These are phyloP conservation scores for Zaprionus ghesquierei DNA, from an alignment of 1,140 invertebrate species.

Conservation along the genomic window DNA sequence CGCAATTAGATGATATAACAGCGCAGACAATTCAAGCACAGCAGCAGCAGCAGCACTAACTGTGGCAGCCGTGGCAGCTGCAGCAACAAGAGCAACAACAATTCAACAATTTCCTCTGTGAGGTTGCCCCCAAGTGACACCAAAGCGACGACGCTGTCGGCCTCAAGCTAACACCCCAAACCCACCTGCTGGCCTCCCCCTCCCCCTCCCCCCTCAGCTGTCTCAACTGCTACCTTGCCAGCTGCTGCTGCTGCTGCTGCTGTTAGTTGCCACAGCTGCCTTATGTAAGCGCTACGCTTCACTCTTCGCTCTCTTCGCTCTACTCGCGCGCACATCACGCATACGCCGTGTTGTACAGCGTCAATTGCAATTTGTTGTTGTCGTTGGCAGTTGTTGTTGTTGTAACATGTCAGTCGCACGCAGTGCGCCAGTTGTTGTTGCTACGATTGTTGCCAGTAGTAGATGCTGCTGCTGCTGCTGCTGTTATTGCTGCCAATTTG, in stretches of 20 bases:
- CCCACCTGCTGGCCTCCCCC: neutral
- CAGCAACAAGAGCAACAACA: conserved; percentile 1
- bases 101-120: conserved; percentile 18
- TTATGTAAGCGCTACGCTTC: conserved; percentile 12
- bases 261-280: conserved; percentile 8
- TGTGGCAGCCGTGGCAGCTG: conserved; percentile 2
- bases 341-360: conserved; percentile 59
- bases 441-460: conserved; percentile 10
- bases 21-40: conserved; percentile 42
- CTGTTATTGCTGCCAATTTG: conserved; percentile 52
- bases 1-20: conserved; percentile 8
- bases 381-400: conserved; percentile 35
- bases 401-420: conserved; percentile 13
- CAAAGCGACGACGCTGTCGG: neutral
- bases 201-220: neutral
- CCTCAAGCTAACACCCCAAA: neutral
- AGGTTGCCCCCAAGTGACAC: conserved; percentile 20
- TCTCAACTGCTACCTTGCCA: neutral
- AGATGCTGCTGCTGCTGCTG: conserved; percentile 18
- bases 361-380: conserved; percentile 58
- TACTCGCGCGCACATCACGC: conserved; percentile 58
- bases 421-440: conserved; percentile 30
- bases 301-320: conserved; percentile 10
- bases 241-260: no score
- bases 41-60: conserved; percentile 3